Conservation (phyloP, 2,113 vertebrate species). For the Pangasianodon hypophthalmus region DNA sequence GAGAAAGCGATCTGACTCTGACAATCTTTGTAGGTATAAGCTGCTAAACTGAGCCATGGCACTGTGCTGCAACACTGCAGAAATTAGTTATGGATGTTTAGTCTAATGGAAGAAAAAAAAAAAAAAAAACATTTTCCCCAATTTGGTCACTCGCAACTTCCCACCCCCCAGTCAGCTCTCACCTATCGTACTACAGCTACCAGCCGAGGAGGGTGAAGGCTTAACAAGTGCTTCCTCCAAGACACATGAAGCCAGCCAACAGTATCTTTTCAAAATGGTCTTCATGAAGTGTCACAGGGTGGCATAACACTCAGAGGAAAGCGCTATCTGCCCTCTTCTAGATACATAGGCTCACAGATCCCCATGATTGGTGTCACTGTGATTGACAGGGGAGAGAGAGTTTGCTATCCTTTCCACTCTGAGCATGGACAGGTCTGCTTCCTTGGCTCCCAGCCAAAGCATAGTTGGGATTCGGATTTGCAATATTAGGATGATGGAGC, state of each 20-base stretch:
- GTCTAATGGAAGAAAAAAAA: not conserved
- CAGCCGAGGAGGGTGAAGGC: not conserved
- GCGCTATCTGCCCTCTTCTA: not conserved
- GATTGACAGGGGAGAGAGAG: not conserved
- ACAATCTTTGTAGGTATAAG: not conserved
- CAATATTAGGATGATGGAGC: not conserved
- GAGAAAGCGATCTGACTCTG: not conserved
- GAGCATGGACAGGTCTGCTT: not conserved
- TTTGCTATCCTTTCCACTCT: not conserved
- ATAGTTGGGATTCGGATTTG: not conserved
- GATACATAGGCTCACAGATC: not conserved
- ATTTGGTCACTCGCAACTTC: not conserved
- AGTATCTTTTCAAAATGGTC: not conserved
- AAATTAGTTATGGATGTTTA: not conserved
- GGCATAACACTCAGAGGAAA: not conserved
- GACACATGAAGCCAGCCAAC: not conserved
- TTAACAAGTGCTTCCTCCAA: not conserved
- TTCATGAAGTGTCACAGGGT: not conserved
- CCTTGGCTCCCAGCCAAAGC: not conserved
- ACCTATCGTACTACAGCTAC: not conserved
- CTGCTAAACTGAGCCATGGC: not conserved
- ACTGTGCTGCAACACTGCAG: not conserved
- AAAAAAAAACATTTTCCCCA: no score
- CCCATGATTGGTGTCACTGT: not conserved
- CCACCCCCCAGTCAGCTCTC: not conserved